Evolutionary conservation across 2,797 vertebrate species (phyloP).

Genomic region (Eurystomus glaucurus): DNA sequence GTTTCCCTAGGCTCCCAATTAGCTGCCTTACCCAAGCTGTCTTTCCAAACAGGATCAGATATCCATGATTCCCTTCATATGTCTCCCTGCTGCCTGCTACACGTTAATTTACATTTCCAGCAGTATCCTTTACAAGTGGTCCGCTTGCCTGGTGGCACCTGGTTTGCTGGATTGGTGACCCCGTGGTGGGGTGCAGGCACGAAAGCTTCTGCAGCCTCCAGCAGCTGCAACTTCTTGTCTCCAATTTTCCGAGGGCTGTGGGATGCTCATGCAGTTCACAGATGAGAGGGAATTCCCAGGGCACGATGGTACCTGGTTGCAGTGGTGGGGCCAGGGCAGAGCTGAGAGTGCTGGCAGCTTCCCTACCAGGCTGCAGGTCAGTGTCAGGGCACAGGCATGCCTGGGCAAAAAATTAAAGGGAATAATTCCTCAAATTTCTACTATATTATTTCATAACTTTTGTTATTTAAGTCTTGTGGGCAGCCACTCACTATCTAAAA

Average conservation of each 20-base stretch:
- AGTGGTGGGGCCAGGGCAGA: neutral
- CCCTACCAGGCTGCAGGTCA: neutral
- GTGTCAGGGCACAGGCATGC: neutral
- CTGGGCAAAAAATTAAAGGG: neutral
- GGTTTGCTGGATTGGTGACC: neutral
- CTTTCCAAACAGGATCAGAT: neutral
- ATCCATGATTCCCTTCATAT: neutral
- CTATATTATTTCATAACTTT: neutral
- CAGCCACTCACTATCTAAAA: neutral
- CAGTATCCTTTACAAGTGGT: neutral
- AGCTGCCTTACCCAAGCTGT: neutral
- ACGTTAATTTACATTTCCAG: neutral
- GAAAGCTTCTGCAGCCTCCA: rapidly evolving
- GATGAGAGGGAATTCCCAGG: neutral
- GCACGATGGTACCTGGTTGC: neutral
- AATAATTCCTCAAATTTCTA: neutral
- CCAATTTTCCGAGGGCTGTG: neutral
- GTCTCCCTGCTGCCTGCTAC: neutral
- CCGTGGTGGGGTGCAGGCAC: neutral
- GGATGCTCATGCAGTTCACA: rapidly evolving
- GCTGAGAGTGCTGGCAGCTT: neutral
- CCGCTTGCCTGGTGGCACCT: neutral
- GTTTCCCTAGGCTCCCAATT: slow-evolving; percentile 58
- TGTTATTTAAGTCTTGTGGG: neutral
- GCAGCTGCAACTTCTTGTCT: neutral